Evolutionary conservation across 2,797 vertebrate species (phyloP).

Genomic region (Myotis myotis): DNA sequence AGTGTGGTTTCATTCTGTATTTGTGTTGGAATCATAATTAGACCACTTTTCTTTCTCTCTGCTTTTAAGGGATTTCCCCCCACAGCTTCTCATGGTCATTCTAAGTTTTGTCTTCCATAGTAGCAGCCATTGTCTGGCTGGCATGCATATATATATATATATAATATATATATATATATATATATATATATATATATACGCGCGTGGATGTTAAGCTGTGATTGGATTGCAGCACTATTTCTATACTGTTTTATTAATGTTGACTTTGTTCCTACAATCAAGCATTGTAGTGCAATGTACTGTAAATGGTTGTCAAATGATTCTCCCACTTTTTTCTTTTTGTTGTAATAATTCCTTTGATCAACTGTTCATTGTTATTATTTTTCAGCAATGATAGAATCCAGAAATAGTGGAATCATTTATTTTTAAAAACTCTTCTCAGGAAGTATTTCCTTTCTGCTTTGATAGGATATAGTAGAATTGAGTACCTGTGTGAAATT

Average conservation of each 20-base stretch:
- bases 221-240: not conserved
- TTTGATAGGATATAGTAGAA: not conserved
- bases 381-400: not conserved
- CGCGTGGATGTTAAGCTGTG: not conserved
- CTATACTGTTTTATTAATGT: not conserved
- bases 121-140: not conserved
- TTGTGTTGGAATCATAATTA: not conserved
- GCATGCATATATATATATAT: no score
- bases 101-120: not conserved
- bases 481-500: constrained; percentile 12
- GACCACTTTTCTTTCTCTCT: not conserved
- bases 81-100: not conserved
- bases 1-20: not conserved
- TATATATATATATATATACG: not conserved
- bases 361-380: not conserved
- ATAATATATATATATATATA: no score
- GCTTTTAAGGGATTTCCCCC: not conserved
- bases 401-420: not conserved
- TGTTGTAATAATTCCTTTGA: not conserved
- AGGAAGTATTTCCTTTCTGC: constrained; percentile 6
- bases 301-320: not conserved
- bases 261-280: not conserved
- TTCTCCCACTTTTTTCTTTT: not conserved
- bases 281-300: not conserved
- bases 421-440: not conserved